These are phyloP conservation scores for Herpailurus yagouaroundi DNA, from an alignment of 2,113 vertebrate genomes.

Conservation along the genomic window DNA sequence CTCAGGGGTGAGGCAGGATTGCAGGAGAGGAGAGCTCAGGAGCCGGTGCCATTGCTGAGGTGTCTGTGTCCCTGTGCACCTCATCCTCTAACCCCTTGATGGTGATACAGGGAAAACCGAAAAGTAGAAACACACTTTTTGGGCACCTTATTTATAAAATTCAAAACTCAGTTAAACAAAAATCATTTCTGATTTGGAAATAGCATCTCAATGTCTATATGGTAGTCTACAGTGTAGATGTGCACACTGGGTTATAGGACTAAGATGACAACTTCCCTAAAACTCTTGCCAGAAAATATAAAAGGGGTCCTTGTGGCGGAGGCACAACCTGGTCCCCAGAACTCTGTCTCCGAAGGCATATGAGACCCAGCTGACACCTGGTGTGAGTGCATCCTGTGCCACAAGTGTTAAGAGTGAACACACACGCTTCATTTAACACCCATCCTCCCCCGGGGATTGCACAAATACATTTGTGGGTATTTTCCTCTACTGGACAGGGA, in stretches of 20 bases:
- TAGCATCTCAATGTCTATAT: no score
- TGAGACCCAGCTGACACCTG: background rate
- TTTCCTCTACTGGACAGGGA: background rate
- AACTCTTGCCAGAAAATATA: background rate
- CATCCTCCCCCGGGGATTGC: no score
- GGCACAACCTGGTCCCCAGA: background rate
- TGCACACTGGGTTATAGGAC: background rate
- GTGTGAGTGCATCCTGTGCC: background rate
- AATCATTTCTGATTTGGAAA: no score
- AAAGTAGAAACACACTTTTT: no score
- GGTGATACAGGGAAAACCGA: background rate
- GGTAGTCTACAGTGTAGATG: no score
- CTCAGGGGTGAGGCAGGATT: background rate
- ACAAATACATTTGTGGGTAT: background rate
- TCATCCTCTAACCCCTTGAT: background rate
- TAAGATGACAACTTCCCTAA: no score
- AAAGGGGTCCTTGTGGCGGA: background rate
- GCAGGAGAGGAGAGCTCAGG: background rate
- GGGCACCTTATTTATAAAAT: no score
- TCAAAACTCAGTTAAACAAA: no score
- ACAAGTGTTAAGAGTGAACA: background rate
- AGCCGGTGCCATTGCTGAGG: background rate
- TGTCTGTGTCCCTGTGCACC: background rate
- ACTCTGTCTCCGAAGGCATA: background rate
- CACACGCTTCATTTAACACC: background rate